Evolutionary conservation across 2,113 vertebrate species (phyloP), one percentile per base, ranked within the genome.

Genomic region (Mesitornis unicolor): DNA sequence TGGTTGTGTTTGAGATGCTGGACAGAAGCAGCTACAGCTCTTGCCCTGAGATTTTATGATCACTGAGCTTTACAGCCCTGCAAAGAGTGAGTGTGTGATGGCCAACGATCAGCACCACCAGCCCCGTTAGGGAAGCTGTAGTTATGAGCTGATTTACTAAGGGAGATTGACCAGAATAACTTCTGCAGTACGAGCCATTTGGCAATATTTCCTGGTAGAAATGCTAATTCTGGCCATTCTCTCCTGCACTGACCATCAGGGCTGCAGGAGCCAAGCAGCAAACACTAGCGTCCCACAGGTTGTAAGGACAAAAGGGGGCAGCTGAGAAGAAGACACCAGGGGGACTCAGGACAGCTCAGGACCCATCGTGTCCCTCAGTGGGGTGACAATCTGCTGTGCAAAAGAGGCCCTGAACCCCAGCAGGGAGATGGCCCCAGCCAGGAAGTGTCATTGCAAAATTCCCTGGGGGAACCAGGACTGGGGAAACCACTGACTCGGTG

Each of bases 151-250:
- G 84, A 74, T 90, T 84, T 84, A 74, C 68, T 28, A 12, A 65
- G 56, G 79, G 63, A 73, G 68, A 61, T n/a, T 73, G 89, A 90
- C 65, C 91, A 84, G 77, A 91, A 59, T 28, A 86, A 86, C 50
- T 85, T 60, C 78, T 22, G 43, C 36, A 20, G 60, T 43, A 84
- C 0, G 7, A 91, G 74, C 53, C 67, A 65, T 65, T 83, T 76
- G 88, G 77, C 89, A 79, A 64, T 82, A 73, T 93, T 91, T 96
- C 80, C 26, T 24, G 59, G 69, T 26, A 82, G 74, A 87, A 95
- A 82, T 7, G 10, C 65, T 61, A 43, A 54, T 83, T 79, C 69
- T 73, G 93, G 45, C 67, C 36, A 18, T 89, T 74, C 65, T 60
- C 50, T 60, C 47, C 35, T 29, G 28, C 50, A 29, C 9, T 7